These are phyloP conservation scores for Indicator maculatus DNA, from an alignment of 2,113 vertebrate species.

Conservation along the genomic window DNA sequence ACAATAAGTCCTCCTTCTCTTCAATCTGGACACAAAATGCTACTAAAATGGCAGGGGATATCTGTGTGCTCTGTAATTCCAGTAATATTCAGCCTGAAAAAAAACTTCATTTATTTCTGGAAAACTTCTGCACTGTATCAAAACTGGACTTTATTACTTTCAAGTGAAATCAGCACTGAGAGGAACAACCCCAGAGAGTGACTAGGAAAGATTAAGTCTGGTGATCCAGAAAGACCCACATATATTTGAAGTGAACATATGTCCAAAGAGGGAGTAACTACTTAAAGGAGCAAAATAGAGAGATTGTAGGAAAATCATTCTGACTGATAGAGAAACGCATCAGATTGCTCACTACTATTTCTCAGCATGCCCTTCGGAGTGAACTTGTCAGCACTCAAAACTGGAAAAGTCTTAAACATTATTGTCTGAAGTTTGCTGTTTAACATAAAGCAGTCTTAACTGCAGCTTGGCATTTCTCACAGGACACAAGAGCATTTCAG, in stretches of 20 bases:
- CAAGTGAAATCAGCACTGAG: background rate
- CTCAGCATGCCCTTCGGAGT: background rate
- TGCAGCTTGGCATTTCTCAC: background rate
- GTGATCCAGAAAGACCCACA: background rate
- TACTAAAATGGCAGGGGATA: background rate
- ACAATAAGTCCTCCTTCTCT: background rate
- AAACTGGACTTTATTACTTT: background rate
- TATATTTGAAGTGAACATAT: background rate
- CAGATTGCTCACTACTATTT: background rate
- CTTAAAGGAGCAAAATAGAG: background rate
- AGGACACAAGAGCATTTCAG: background rate
- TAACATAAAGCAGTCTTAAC: background rate
- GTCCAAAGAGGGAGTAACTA: background rate
- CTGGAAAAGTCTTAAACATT: background rate
- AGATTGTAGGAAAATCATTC: background rate
- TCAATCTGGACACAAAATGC: background rate
- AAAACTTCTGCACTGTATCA: background rate
- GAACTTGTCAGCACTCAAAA: background rate
- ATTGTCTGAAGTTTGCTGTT: background rate
- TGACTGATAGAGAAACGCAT: background rate
- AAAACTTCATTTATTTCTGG: background rate
- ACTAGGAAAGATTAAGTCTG: background rate
- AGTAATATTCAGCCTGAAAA: background rate
- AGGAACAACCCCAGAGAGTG: background rate
- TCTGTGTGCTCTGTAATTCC: background rate